Percentiles rank a stretch among this genome's conserved stretches.
Conservation (phyloP, 1,140 invertebrate species). For the Paracyclopina nana region DNA sequence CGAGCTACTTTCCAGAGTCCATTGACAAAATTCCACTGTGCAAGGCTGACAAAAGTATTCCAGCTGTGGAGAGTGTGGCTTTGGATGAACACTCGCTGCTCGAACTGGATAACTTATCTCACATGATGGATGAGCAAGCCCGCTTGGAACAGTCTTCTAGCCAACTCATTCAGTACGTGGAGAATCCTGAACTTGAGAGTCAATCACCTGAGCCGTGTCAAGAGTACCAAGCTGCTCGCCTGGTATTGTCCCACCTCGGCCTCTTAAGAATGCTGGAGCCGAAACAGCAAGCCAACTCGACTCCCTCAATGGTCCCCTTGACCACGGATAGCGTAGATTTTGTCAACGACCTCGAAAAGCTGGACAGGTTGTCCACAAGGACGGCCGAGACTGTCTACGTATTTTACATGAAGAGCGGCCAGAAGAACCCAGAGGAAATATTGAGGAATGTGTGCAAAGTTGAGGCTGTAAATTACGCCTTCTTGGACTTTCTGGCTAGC, state of each 20-base stretch:
- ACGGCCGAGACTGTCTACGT: slow-evolving; percentile 81
- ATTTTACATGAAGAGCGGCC: slow-evolving; percentile 76
- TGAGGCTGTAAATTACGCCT: slow-evolving; percentile 4
- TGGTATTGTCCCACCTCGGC: slow-evolving; percentile 85
- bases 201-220: slow-evolving; percentile 56
- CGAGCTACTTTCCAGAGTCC: slow-evolving; percentile 58
- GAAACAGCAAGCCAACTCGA: slow-evolving; percentile 25
- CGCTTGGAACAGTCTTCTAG: slow-evolving; percentile 21
- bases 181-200: slow-evolving; percentile 36
- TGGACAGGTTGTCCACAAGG: slow-evolving; percentile 59
- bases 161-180: not conserved
- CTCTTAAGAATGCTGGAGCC: slow-evolving; percentile 34
- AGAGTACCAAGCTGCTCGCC: slow-evolving; percentile 77
- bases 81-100: slow-evolving; percentile 30
- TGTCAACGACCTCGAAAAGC: slow-evolving; percentile 41
- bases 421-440: slow-evolving; percentile 52
- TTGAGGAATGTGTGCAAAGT: slow-evolving; percentile 43
- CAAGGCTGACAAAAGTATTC: slow-evolving; percentile 64
- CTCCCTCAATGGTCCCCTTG: slow-evolving; percentile 47
- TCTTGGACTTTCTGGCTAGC: slow-evolving; percentile 49
- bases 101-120: slow-evolving; percentile 30
- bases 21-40: slow-evolving; percentile 56
- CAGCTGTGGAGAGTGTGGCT: slow-evolving; percentile 46
- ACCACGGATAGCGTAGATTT: slow-evolving; percentile 51
- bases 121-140: slow-evolving; percentile 26